Conservation (phyloP, 30 jellyfish, hydroid and myxozoan species). For the Turritopsis rubra region DNA sequence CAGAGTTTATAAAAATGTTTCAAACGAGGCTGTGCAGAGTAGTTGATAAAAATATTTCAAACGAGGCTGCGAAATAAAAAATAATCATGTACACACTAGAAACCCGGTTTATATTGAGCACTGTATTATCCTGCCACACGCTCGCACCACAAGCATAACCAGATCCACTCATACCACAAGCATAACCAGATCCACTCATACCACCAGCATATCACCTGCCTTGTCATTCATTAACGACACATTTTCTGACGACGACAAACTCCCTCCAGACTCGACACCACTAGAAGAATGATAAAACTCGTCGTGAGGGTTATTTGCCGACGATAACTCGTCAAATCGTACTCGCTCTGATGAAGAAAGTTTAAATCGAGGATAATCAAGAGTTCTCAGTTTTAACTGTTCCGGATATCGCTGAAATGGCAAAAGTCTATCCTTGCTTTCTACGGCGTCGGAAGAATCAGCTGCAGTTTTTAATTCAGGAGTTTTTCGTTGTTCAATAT, state of each 20-base stretch:
- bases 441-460: not conserved
- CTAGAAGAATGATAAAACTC: constrained; percentile 60
- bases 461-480: not conserved
- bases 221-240: constrained; percentile 42
- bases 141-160: not conserved
- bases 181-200: not conserved
- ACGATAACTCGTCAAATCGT: not conserved
- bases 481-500: not conserved
- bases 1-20: not conserved
- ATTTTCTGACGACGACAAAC: constrained; percentile 69
- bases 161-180: not conserved
- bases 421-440: not conserved
- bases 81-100: too few relatives aligned
- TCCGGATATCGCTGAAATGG: not conserved
- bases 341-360: not conserved
- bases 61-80: not conserved
- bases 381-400: not conserved
- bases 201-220: not conserved
- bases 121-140: too few relatives aligned
- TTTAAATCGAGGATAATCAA: not conserved
- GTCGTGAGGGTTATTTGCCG: not conserved
- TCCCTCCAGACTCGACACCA: constrained; percentile 86
- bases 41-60: not conserved
- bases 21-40: not conserved
- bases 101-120: too few relatives aligned